Evolutionary conservation across 2,113 vertebrate genomes (phyloP), one percentile per base, ranked within the genome.

Genomic region (Mesitornis unicolor): DNA sequence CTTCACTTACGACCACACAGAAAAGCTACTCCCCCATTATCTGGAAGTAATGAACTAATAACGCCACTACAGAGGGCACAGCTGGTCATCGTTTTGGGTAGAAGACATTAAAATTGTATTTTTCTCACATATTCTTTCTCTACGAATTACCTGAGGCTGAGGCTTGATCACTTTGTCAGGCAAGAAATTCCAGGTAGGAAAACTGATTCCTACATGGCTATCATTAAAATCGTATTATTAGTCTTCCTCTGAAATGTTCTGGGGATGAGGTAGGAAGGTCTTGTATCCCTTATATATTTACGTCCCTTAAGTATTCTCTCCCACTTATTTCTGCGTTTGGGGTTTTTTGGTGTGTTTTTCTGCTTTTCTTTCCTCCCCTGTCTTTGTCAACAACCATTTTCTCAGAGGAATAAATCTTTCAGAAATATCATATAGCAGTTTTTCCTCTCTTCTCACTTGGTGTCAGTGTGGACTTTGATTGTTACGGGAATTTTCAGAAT

Each of bases 11-110:
- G 31, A 65, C 93, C 95, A 90, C 90, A 68, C 88, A 93, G 83
- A 83, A 96, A 94, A 96, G 88, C 86, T 92, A 33, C 92, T 88
- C 94, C 93, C 82, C 96, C 73, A 90, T 96, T 96, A 96, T 96
- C 73, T 96, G 96, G 65, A 90, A 89, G 92, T 57, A 96, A 95
- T 70, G 93, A 95, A 93, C 93, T 96, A 84, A 84, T 81, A 94
- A 91, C 0, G 7, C 76, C 69, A 81, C 40, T 93, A 26, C 17
- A 71, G 76, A 94, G 94, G 92, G 88, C 89, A 93, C 43, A 93
- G 88, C 73, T 78, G 90, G 90, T 94, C 88, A 90, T 75, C 31
- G 10, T 57, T 93, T 95, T 87, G 36, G 85, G 92, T 57, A 79
- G 76, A 76, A 96, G 83, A 75, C 86, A 90, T 95, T 90, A 81